phyloP scores from a whole-genome alignment of 2,113 vertebrate species.

The Notothenia rossii region DNA sequence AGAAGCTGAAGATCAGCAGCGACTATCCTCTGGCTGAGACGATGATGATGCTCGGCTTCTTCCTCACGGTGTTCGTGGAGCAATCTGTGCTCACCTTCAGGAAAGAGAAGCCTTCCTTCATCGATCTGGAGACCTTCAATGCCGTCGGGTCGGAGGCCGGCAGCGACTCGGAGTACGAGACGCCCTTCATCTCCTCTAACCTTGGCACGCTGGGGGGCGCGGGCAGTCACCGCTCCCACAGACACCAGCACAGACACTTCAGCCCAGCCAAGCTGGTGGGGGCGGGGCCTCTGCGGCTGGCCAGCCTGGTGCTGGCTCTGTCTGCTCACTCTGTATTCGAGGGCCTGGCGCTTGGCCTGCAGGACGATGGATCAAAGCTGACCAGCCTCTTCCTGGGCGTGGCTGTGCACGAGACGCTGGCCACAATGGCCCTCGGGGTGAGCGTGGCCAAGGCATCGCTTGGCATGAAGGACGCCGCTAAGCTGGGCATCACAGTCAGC shows the following conservation, averaged over 20 bases:
- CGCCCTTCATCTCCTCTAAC: conserved; percentile 85
- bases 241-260: conserved; percentile 79
- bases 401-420: conserved; percentile 91
- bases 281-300: conserved; percentile 86
- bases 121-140: conserved; percentile 95
- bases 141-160: conserved; percentile 88
- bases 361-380: conserved; percentile 87
- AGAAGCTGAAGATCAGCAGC: conserved; percentile 79
- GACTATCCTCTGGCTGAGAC: conserved; percentile 94
- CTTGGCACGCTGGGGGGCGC: conserved; percentile 19
- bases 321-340: conserved; percentile 92
- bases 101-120: conserved; percentile 92
- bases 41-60: conserved; percentile 92
- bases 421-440: conserved; percentile 89
- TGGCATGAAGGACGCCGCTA: conserved; percentile 85
- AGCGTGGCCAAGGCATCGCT: conserved; percentile 88
- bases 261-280: conserved; percentile 77
- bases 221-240: conserved; percentile 28
- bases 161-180: conserved; percentile 94
- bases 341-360: conserved; percentile 92
- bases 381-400: conserved; percentile 89
- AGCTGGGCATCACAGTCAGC: conserved; percentile 87
- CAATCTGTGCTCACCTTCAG: conserved; percentile 91
- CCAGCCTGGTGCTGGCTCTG: conserved; percentile 89
- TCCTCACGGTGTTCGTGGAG: conserved; percentile 92